Evolutionary conservation across 2,113 vertebrate genomes (phyloP), one percentile per base, ranked within the genome.

Genomic region (Microcebus murinus): DNA sequence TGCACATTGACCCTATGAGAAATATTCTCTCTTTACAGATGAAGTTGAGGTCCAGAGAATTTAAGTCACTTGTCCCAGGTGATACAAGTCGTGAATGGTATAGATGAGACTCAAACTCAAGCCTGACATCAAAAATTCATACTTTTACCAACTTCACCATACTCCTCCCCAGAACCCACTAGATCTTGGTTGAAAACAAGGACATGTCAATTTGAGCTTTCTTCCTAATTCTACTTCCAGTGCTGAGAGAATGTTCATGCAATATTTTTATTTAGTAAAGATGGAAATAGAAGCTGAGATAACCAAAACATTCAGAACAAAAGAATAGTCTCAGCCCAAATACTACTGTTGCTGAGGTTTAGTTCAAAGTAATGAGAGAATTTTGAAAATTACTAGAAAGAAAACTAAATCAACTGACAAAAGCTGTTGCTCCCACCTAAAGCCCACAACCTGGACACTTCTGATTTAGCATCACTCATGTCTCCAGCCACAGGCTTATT

Each of bases 211-310:
- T 50, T 91, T 85, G 67, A 95, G 36, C 76, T 59, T 79, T 94
- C 83, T 80, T 91, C 83, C 55, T 84, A 59, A 4, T 85, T 27
- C 67, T 52, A 87, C 90, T 52, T 76, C 65, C 52, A 84, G 63
- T 36, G 71, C 48, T 81, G 8, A 57, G 20, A 96, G 25, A 87
- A 57, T 90, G 45, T 42, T 97, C 73, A 36, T 68, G n/a, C 11
- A 86, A 55, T 42, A 68, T 91, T 84, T 95, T 94, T 95, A 48
- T 73, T 91, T 80, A 81, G 59, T 82, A 85, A 81, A 93, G 52
- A 87, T 1, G 25, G 71, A 96, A 87, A 73, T 79, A 48, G 50
- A 95, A 96, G 23, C 6, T 31, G 15, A 87, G 42, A 55, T 92
- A 89, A 86, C 31, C 36, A n/a, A 89, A 94, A 95, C 27, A 34